Conservation (phyloP, 2,113 vertebrate genomes). For the Garra rufa region DNA sequence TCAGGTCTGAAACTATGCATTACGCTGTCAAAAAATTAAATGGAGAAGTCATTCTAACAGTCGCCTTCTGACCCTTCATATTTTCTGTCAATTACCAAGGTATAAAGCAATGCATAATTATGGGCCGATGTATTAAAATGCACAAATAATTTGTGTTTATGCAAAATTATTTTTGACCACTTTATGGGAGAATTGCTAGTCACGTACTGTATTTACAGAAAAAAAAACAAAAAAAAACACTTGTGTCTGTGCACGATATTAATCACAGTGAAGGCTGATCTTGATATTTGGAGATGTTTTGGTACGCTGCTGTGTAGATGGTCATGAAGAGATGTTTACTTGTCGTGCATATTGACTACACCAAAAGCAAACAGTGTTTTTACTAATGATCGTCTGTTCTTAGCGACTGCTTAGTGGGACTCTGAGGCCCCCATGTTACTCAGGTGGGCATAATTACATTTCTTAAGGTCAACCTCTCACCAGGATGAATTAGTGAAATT, state of each 20-base stretch:
- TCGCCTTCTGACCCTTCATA: slow-evolving; percentile 98
- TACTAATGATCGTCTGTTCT: slow-evolving; percentile 79
- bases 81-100: slow-evolving; percentile 99
- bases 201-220: slow-evolving; percentile 65
- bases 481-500: slow-evolving; percentile 83
- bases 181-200: slow-evolving; percentile 71
- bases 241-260: neutral
- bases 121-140: slow-evolving; percentile 94
- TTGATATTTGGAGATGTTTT: slow-evolving; percentile 11
- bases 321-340: slow-evolving; percentile 49
- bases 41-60: slow-evolving; percentile 99
- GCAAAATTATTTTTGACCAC: slow-evolving; percentile 71
- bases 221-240: slow-evolving; percentile 25
- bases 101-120: slow-evolving; percentile 99
- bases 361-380: slow-evolving; percentile 76
- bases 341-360: slow-evolving; percentile 55
- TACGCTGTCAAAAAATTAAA: slow-evolving; percentile 95
- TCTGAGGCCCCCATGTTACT: slow-evolving; percentile 76
- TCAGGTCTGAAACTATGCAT: slow-evolving; percentile 83
- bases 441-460: slow-evolving; percentile 85
- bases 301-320: slow-evolving; percentile 23
- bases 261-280: neutral
- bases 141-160: slow-evolving; percentile 96
- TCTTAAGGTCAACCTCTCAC: slow-evolving; percentile 84
- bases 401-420: slow-evolving; percentile 75